Conservation (phyloP, 2,797 vertebrate genomes). For the Huso huso region DNA sequence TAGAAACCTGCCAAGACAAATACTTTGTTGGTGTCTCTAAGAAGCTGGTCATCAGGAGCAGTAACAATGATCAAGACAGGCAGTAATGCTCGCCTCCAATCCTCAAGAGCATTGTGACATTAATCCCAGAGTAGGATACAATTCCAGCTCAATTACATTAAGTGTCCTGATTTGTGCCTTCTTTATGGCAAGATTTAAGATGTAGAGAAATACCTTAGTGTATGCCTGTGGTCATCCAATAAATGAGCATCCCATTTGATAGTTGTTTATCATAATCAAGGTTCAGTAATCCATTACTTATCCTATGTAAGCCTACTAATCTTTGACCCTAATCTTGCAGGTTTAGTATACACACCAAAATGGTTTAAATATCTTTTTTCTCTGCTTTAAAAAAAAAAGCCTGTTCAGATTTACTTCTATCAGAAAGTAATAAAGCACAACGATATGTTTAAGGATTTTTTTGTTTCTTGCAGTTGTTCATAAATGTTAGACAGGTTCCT, state of each 20-base stretch:
- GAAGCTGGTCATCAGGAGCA: no score
- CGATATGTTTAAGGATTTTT: neutral
- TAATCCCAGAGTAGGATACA: no score
- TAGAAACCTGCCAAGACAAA: no score
- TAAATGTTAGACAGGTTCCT: slow-evolving; percentile 37
- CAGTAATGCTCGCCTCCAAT: no score
- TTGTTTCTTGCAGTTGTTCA: neutral
- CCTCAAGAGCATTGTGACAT: no score
- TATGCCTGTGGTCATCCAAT: neutral
- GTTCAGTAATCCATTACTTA: slow-evolving; percentile 66
- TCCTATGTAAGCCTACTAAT: slow-evolving; percentile 62
- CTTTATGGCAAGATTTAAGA: no score
- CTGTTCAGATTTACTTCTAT: no score
- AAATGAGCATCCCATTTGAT: slow-evolving; percentile 23
- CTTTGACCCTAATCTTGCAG: slow-evolving; percentile 67
- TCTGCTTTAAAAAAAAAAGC: neutral
- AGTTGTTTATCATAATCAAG: slow-evolving; percentile 66
- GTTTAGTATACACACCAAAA: neutral
- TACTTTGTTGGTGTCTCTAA: no score
- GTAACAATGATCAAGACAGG: no score
- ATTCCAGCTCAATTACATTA: no score
- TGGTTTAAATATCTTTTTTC: slow-evolving; percentile 11
- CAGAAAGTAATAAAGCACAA: no score
- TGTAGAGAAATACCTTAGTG: neutral
- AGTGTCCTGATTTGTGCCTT: no score